Conservation (phyloP, 1,140 invertebrate species). For the Caenorhabditis remanei region DNA sequence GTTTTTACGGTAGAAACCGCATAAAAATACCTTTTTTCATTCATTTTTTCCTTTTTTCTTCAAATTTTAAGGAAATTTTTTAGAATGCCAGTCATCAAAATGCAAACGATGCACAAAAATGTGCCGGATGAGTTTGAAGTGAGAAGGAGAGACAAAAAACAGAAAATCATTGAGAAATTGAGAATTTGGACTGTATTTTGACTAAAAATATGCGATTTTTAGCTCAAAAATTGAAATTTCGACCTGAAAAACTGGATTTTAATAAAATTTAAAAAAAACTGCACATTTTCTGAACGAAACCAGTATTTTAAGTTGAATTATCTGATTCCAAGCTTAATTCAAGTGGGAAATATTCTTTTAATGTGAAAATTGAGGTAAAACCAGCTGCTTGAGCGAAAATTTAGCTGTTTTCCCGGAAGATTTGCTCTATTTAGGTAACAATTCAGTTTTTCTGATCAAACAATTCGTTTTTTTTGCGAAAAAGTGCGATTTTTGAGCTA, state of each 20-base stretch:
- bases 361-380: too few relatives aligned
- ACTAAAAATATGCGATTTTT: neutral
- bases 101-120: constrained; percentile 3
- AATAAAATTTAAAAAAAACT: too few relatives aligned
- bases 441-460: too few relatives aligned
- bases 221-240: neutral
- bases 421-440: too few relatives aligned
- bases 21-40: neutral
- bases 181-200: neutral
- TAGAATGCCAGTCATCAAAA: constrained; percentile 46
- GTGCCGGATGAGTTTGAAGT: constrained; percentile 20
- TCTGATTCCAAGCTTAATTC: neutral
- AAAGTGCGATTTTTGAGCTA: too few relatives aligned
- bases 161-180: neutral
- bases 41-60: too few relatives aligned
- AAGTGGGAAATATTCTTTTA: too few relatives aligned
- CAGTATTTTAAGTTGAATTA: too few relatives aligned
- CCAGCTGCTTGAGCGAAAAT: too few relatives aligned
- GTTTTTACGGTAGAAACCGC: neutral
- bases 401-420: too few relatives aligned
- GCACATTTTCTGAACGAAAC: too few relatives aligned
- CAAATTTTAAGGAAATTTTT: neutral
- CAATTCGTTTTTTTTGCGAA: too few relatives aligned
- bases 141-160: neutral
- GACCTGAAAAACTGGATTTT: neutral